phyloP scores from a whole-genome alignment of 2,888 invertebrate genomes.

The Vesta saturnalis region DNA sequence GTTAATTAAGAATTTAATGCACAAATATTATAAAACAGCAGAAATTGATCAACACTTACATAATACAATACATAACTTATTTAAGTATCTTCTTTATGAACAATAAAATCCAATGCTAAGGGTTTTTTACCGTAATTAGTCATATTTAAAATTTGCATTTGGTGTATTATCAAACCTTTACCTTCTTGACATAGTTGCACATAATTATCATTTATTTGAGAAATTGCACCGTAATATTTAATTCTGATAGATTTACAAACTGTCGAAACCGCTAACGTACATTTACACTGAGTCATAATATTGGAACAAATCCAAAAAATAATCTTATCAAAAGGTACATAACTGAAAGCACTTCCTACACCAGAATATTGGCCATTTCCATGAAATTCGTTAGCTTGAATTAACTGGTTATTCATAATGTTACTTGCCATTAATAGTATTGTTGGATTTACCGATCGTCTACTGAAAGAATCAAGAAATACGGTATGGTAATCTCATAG shows the following conservation, averaged over 20 bases:
- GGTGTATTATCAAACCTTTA: constrained; percentile 53
- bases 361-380: constrained; percentile 25
- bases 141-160: constrained; percentile 53
- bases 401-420: neutral
- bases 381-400: constrained; percentile 34
- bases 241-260: constrained; percentile 52
- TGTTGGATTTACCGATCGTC: constrained; percentile 39
- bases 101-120: constrained; percentile 54
- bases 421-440: constrained; percentile 49
- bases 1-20: no score
- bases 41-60: no score
- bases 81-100: constrained; percentile 49
- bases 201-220: constrained; percentile 50
- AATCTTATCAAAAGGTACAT: constrained; percentile 48
- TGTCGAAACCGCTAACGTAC: constrained; percentile 56
- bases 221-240: constrained; percentile 56
- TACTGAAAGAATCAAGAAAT: neutral
- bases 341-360: constrained; percentile 15
- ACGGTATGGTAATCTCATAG: no score
- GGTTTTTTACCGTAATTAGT: constrained; percentile 51
- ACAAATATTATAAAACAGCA: no score
- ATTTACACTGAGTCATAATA: constrained; percentile 51
- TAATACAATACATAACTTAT: no score
- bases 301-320: constrained; percentile 58
- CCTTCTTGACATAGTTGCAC: constrained; percentile 52